phyloP scores from a whole-genome alignment of 2,888 invertebrate species.

The Agrochola circellaris region DNA sequence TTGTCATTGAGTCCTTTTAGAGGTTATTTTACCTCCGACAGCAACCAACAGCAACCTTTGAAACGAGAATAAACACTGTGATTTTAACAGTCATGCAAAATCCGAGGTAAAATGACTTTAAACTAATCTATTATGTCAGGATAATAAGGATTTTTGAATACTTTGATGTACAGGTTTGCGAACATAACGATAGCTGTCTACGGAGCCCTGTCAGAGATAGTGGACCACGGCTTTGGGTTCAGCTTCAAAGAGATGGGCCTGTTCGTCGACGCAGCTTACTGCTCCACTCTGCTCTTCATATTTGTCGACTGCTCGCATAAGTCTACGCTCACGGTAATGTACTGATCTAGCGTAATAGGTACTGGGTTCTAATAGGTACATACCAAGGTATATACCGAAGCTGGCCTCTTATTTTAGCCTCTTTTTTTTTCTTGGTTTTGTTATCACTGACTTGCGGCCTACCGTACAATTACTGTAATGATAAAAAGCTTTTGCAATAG shows the following conservation, averaged over 20 bases:
- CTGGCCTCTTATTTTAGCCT: too few relatives aligned
- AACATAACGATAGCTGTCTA: constrained; percentile 93
- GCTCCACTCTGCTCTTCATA: constrained; percentile 91
- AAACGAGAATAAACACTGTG: background rate
- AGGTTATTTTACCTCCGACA: background rate
- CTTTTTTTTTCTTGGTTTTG: too few relatives aligned
- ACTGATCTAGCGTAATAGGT: too few relatives aligned
- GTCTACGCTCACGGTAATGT: constrained; percentile 89
- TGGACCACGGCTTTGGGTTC: constrained; percentile 92
- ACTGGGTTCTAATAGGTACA: too few relatives aligned
- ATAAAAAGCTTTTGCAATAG: background rate
- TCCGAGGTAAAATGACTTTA: background rate
- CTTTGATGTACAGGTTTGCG: constrained; percentile 80
- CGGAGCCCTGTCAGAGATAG: constrained; percentile 92
- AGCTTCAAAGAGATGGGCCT: constrained; percentile 93
- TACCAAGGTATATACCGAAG: too few relatives aligned
- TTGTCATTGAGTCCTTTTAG: background rate
- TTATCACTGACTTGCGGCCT: too few relatives aligned
- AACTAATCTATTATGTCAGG: background rate
- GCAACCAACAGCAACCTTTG: background rate
- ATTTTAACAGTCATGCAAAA: background rate
- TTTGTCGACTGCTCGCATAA: constrained; percentile 93
- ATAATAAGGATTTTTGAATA: background rate
- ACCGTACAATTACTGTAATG: background rate
- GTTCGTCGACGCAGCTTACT: constrained; percentile 92